Evolutionary conservation across 2,113 vertebrate species (phyloP), one percentile per base, ranked within the genome.

Genomic region (Cephalophus harveyi): DNA sequence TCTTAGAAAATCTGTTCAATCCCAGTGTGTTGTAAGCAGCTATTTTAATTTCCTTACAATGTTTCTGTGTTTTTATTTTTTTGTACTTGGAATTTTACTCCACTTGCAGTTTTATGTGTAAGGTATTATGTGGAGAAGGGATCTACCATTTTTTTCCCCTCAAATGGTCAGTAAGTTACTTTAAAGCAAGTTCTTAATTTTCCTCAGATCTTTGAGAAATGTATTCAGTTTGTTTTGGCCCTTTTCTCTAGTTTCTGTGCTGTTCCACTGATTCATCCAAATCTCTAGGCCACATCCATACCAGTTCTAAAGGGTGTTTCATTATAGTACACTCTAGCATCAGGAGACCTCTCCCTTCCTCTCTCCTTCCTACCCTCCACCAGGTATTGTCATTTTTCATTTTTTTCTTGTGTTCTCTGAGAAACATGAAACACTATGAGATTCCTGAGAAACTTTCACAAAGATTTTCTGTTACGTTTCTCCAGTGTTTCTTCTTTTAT

Each of bases 381-480:
- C 85, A 82, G 25, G 48, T 71, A 36, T 36, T 48, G n/a, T 48
- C 50, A 71, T 55, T 55, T 82, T 48, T 48, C 50, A 30, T 46
- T 55, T 36, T 67, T 82, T 2, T 23, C 21, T 94, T 82, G 5
- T 82, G 43, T 83, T 82, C 28, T 54, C 71, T 54, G 84, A 87
- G 33, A 82, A 40, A 40, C 33, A 52, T 2, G 11, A 59, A 86
- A 50, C 7, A n/a, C 74, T 82, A 3, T 64, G 36, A 19, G n/a
- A 12, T 54, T 21, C 81, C 43, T 19, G 28, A 30, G 76, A 36
- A 92, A 97, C 97, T 74, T 95, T 97, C 55, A 79, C 52, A 87
- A 2, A 71, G 52, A 14, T 33, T 54, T 87, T 82, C 33, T 71
- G 50, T 59, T 48, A 5, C 36, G 1, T 81, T 94, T 36, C 27